Conservation (phyloP, 35 echinoderm and acorn worm genomes). For the Acanthaster planci region DNA sequence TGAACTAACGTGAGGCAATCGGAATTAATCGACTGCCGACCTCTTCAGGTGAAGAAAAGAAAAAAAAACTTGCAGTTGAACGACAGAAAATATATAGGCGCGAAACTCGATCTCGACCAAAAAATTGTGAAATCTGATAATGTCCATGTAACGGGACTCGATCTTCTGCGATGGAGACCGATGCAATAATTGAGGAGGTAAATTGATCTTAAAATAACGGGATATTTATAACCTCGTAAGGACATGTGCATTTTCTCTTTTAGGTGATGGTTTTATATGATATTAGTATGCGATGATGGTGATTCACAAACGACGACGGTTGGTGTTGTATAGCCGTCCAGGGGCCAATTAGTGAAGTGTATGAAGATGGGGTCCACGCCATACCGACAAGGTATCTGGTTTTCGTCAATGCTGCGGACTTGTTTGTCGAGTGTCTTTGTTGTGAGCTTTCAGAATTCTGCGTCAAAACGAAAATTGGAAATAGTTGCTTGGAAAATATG, state of each 20-base stretch:
- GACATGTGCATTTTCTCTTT: not conserved
- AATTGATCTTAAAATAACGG: slow-evolving; percentile 32
- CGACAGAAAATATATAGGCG: not conserved
- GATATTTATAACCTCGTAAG: slow-evolving; percentile 16
- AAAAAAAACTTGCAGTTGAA: not conserved
- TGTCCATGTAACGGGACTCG: slow-evolving; percentile 3
- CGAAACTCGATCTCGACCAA: slow-evolving; percentile 1
- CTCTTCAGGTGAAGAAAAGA: not conserved
- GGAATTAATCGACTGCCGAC: not conserved
- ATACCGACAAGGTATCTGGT: too few relatives aligned
- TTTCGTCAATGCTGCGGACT: too few relatives aligned
- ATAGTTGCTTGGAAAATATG: too few relatives aligned
- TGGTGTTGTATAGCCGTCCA: too few relatives aligned
- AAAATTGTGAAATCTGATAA: slow-evolving; percentile 18
- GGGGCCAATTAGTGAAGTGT: too few relatives aligned
- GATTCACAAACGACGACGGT: too few relatives aligned
- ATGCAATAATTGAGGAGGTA: not conserved
- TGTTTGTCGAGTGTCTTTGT: too few relatives aligned
- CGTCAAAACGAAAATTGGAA: too few relatives aligned
- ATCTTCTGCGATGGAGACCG: not conserved
- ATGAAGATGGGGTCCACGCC: too few relatives aligned
- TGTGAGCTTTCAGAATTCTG: too few relatives aligned
- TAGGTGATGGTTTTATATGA: too few relatives aligned
- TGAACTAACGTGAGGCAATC: not conserved
- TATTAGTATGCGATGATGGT: too few relatives aligned